Evolutionary conservation across 2,113 vertebrate genomes (phyloP).

Genomic region (Cricetomys ansorgei): DNA sequence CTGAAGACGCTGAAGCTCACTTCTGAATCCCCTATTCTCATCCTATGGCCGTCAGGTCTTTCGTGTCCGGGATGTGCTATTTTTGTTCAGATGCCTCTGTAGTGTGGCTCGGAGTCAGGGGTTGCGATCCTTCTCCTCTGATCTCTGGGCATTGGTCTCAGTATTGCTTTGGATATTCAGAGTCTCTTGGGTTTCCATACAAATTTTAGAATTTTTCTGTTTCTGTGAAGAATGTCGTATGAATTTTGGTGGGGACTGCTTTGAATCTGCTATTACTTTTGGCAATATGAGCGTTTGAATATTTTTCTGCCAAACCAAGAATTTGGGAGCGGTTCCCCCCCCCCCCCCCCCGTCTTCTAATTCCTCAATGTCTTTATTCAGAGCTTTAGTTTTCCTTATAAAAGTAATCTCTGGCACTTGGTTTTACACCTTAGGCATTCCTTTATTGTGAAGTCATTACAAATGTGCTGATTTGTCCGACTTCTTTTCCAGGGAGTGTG

Average conservation of each 20-base stretch:
- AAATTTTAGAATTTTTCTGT: background rate
- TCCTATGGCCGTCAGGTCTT: background rate
- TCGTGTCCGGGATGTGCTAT: too few species aligned
- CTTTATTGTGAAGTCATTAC: background rate
- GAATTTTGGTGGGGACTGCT: too few species aligned
- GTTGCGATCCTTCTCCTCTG: too few species aligned
- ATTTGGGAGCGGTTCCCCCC: background rate
- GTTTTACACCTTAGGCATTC: background rate
- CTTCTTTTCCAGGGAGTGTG: background rate
- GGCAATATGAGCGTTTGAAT: background rate
- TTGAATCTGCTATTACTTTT: background rate
- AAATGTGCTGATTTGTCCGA: background rate
- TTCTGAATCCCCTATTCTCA: background rate
- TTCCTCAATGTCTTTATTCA: background rate
- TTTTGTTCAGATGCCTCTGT: background rate
- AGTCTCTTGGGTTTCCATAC: background rate
- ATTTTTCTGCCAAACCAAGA: background rate
- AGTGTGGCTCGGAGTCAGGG: background rate
- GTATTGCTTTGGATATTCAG: background rate
- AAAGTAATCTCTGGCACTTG: background rate
- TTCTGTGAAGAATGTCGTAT: background rate
- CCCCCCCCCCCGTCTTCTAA: background rate
- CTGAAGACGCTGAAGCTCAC: background rate
- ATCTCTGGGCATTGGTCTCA: too few species aligned
- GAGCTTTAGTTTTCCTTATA: background rate